Evolutionary conservation across 2,113 vertebrate species (phyloP), one percentile per base, ranked within the genome.

Genomic region (Gallinago paraguaiae): DNA sequence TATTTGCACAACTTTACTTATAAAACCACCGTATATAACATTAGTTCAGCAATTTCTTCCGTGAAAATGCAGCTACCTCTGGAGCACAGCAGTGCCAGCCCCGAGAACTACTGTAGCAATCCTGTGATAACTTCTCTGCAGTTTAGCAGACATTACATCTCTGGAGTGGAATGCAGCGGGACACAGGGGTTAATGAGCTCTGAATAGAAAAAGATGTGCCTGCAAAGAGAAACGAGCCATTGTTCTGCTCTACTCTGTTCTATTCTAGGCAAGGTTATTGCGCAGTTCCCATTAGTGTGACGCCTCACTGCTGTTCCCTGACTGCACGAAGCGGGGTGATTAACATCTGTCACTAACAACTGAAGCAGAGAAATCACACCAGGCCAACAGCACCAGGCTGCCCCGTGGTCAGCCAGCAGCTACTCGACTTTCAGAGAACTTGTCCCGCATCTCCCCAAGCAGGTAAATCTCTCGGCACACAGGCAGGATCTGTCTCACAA

Each of bases 191-290:
- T 93, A 77, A 83, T 10, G 84, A 95, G 92, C 54, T 85, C 78
- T 94, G 81, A 95, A 82, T 0, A 90, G 89, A 91, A 76, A 92
- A 95, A 82, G 93, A 92, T 92, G 93, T 61, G 90, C 71, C 84
- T 90, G 84, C 91, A 85, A 69, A 92, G 89, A 87, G 77, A 82
- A 88, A 92, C 1, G 9, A 95, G 89, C 84, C 78, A 64, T 68
- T 93, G 86, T 82, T 95, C 77, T 71, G 78, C 78, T 79, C 30
- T 10, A 2, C 64, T 90, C 88, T 51, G 45, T 31, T 95, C 89
- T 88, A 19, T 90, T 92, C 77, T 81, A 81, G 86, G 80, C 92
- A 82, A 83, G 76, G 88, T 68, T 60, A 59, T 33, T 71, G 80
- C 5, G 13, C 81, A 85, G 57, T 33, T 91, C 77, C 86, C 81